Base-by-base conservation (phyloP, 2,113 vertebrate genomes). In the Campylorhamphus procurvoides region DNA sequence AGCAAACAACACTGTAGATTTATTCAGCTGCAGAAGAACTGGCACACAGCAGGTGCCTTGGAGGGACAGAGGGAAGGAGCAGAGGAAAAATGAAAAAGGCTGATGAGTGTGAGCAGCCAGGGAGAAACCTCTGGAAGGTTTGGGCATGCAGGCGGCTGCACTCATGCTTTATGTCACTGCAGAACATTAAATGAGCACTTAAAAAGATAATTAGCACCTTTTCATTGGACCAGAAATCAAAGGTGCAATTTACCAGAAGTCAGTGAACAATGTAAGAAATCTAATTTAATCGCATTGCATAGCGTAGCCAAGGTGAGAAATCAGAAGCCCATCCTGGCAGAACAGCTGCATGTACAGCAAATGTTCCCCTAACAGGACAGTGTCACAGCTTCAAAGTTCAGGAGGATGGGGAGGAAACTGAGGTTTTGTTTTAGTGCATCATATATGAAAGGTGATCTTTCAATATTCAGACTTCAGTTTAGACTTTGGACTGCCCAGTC, bases 171-270 rank as follows among this genome's bases (percentile, higher is more conserved):
- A 95, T 97, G 96, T 96, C 94, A 88, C 89, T 91, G 96, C 94
- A 96, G 95, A 96, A 91, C 96, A 97, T 91, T 97, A 97, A 97
- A 94, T 80, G 78, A 94, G 80, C 96, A 94, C 96, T 97, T 97
- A 94, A 94, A 96, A 96, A 96, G 95, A 93, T 97, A 97, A 97
- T 97, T 97, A 97, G 95, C 94, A 96, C 95, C 94, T 97, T 96
- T 95, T 94, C 96, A 92, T 97, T 96, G 94, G 96, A 93, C 93
- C 83, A 97, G 96, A 96, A 97, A 97, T 96, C 96, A 97, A 96
- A 97, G 95, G 94, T 97, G 93, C 95, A 97, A 97, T 97, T 97
- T 96, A 96, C 91, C 93, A 96, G 96, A 96, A 97, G 97, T 85
- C 94, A 91, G 91, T 53, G 95, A 97, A 97, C 94, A 97, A 96